phyloP scores from a whole-genome alignment of 2,888 invertebrate genomes.

The Hirtodrosophila alboralis region DNA sequence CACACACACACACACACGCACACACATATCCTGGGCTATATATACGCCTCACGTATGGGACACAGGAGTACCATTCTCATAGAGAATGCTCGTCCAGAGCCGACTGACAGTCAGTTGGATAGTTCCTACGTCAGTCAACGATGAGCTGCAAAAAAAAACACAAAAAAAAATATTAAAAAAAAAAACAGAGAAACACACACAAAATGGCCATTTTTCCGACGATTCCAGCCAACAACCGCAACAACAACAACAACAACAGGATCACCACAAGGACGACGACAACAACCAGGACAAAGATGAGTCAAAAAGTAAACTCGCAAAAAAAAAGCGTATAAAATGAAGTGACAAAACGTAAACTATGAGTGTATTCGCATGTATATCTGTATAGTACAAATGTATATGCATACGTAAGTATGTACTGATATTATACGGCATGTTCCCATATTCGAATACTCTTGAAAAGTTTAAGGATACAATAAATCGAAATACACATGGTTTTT shows the following conservation, averaged over 20 bases:
- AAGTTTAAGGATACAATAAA: no score
- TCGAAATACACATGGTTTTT: no score
- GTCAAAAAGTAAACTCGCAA: conserved; percentile 55
- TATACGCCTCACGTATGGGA: conserved; percentile 17
- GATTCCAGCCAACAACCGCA: conserved; percentile 31
- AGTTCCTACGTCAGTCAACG: conserved; percentile 23
- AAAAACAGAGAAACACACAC: conserved; percentile 24
- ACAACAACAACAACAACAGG: conserved; percentile 23
- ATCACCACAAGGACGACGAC: conserved; percentile 14
- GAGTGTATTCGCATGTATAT: conserved; percentile 37
- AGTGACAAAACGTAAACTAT: conserved; percentile 77
- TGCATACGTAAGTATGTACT: conserved; percentile 2
- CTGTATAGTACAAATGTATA: conserved; percentile 30
- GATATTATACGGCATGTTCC: no score
- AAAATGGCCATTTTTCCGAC: conserved; percentile 63
- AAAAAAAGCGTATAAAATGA: conserved; percentile 67
- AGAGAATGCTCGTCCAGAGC: conserved; percentile 12
- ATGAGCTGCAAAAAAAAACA: conserved; percentile 33
- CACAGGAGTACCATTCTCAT: conserved; percentile 35
- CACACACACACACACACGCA: conserved; percentile 30
- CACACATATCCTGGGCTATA: conserved; percentile 4
- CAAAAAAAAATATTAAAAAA: conserved; percentile 20
- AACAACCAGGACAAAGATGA: conserved; percentile 39
- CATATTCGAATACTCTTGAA: no score
- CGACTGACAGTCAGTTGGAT: conserved; percentile 20